Base-by-base conservation (phyloP, 2,888 invertebrate genomes). In the Ceraclea dissimilis region DNA sequence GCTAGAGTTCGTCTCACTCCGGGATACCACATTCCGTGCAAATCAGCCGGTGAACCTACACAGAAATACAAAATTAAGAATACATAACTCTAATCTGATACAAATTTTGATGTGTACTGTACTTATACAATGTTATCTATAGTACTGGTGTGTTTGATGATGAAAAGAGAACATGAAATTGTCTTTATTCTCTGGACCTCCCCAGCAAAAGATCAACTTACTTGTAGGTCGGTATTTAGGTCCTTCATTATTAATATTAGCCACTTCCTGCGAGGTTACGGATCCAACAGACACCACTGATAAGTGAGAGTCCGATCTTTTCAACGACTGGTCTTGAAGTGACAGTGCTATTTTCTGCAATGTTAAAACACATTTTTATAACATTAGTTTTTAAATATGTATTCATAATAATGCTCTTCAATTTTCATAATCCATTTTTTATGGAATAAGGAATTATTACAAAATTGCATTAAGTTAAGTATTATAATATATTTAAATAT, bases 21-120 rank as follows among this genome's bases (percentile, higher is more conserved):
- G 0, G 99, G 99, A 73, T 98, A 99, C 99, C 99, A 99, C 95
- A 99, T 95, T 21, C 98, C 99, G 73, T 98, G 98, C 31, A 98
- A 78, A 77, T 99, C 98, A 0, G 97, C 94, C 0, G 95, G 93
- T 0, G 93, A 92, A 67, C 86, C 86, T 69, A 71, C 63, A 19
- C 39, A 39, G n/a, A n/a, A 16, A 39, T 13, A 39, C 13, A 39
- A 39, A 16, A 31, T 8, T 31, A 31, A n/a, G n/a, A n/a, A n/a
- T n/a, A n/a, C n/a, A n/a, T n/a, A n/a, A n/a, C n/a, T n/a, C n/a
- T n/a, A n/a, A n/a, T n/a, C n/a, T n/a, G n/a, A n/a, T 11, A 59
- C 31, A 26, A 51, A 58, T 21, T 13, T 33, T n/a, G 20, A 39
- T n/a, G n/a, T n/a, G n/a, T n/a, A n/a, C n/a, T n/a, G n/a, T n/a